A percentile compares a stretch with the other conserved stretches of the same genome.
Evolutionary conservation across 2,888 invertebrate genomes (phyloP).

Genomic region (Baccha elongata): DNA sequence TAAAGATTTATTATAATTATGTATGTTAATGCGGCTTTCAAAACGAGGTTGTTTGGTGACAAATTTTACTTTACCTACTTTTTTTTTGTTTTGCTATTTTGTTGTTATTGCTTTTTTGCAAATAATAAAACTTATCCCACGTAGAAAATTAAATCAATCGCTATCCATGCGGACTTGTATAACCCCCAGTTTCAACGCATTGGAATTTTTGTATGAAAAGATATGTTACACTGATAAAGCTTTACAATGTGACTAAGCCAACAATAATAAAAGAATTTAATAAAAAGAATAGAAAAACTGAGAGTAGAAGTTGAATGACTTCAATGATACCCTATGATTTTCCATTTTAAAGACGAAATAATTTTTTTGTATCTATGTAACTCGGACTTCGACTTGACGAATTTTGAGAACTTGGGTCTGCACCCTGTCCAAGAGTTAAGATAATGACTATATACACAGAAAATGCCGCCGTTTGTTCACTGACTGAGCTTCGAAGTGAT

Average conservation of each 20-base stretch:
- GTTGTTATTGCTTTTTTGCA: slow-evolving; percentile 10
- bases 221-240: slow-evolving; percentile 57
- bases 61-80: slow-evolving; percentile 31
- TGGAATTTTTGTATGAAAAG: slow-evolving; percentile 30
- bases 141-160: slow-evolving; percentile 47
- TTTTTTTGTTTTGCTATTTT: neutral
- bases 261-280: slow-evolving; percentile 27
- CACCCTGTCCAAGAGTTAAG: no score
- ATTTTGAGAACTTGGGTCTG: no score
- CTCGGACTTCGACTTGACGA: no score
- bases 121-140: slow-evolving; percentile 23
- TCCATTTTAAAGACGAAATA: no score
- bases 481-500: no score
- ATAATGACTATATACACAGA: no score
- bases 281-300: slow-evolving; percentile 15
- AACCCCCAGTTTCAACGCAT: slow-evolving; percentile 24
- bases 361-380: no score
- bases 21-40: slow-evolving; percentile 26
- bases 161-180: slow-evolving; percentile 49
- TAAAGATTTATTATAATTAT: slow-evolving; percentile 8
- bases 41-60: slow-evolving; percentile 42
- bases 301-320: neutral
- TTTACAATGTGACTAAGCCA: slow-evolving; percentile 49
- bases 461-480: no score
- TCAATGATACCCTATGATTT: slow-evolving; percentile 12